Conservation (phyloP, 2,888 invertebrate species). For the Leptopterna dolabrata region DNA sequence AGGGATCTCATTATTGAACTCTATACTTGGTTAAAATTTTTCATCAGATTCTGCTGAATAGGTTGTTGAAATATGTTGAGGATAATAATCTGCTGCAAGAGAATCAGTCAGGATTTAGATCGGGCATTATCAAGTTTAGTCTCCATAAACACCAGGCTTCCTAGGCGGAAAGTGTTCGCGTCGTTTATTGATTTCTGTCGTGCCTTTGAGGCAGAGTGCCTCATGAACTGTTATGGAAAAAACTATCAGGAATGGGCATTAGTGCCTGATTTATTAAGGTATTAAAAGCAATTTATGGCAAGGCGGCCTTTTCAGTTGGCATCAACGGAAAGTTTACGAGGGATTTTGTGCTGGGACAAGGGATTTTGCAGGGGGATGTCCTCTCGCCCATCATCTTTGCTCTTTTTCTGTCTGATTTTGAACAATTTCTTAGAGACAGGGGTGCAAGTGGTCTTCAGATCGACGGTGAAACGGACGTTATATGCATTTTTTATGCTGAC, state of each 20-base stretch:
- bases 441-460: background rate
- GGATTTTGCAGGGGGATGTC: slow-evolving; percentile 26
- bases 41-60: background rate
- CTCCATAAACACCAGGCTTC: background rate
- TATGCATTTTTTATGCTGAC: slow-evolving; percentile 20
- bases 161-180: background rate
- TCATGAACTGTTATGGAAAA: background rate
- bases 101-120: slow-evolving; percentile 1
- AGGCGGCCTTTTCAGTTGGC: slow-evolving; percentile 1
- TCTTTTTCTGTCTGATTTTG: background rate
- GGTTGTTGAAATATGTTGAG: background rate
- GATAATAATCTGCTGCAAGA: background rate
- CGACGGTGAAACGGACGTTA: background rate
- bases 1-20: slow-evolving; percentile 1
- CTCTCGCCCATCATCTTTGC: background rate
- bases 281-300: background rate
- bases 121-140: background rate
- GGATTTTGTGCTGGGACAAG: background rate
- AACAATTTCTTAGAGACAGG: background rate
- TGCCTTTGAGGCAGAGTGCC: slow-evolving; percentile 4
- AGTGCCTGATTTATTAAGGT: slow-evolving; percentile 11
- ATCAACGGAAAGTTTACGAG: background rate
- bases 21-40: background rate
- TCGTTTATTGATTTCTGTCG: slow-evolving; percentile 15
- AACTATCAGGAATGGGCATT: background rate